These are phyloP conservation scores for Phycodurus eques DNA, from an alignment of 2,113 vertebrate genomes.

Conservation along the genomic window DNA sequence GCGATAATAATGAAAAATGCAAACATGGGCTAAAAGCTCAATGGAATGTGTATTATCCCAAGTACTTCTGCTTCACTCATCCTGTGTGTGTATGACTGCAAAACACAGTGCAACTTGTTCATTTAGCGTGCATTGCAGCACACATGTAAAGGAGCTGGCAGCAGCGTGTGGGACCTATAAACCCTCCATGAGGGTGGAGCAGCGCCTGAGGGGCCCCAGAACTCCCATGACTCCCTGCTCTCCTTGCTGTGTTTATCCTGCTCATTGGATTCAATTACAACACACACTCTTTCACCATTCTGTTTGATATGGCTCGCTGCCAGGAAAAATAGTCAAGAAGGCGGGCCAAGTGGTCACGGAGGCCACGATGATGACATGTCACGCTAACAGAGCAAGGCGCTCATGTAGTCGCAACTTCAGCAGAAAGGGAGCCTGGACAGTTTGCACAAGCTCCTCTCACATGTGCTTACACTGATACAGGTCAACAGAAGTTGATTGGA, in stretches of 20 bases:
- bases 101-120: slow-evolving; percentile 22
- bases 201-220: slow-evolving; percentile 26
- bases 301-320: slow-evolving; percentile 57
- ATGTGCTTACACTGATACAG: slow-evolving; percentile 28
- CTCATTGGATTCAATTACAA: slow-evolving; percentile 64
- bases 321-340: slow-evolving; percentile 64
- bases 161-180: slow-evolving; percentile 15
- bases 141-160: slow-evolving; percentile 21
- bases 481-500: slow-evolving; percentile 35
- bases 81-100: slow-evolving; percentile 1
- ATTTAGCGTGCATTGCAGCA: slow-evolving; percentile 24
- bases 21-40: not conserved
- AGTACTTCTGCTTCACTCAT: slow-evolving; percentile 6
- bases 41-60: slow-evolving; percentile 4
- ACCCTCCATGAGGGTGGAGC: slow-evolving; percentile 5
- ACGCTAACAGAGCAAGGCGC: slow-evolving; percentile 47
- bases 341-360: slow-evolving; percentile 39
- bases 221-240: slow-evolving; percentile 40
- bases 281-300: slow-evolving; percentile 57
- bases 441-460: slow-evolving; percentile 45
- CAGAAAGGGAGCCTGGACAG: slow-evolving; percentile 48
- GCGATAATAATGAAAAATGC: not conserved
- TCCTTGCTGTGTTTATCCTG: slow-evolving; percentile 57
- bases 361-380: slow-evolving; percentile 66
- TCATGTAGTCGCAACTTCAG: slow-evolving; percentile 53